Evolutionary conservation across 2,113 vertebrate genomes (phyloP).

Genomic region (Paramisgurnus dabryanus): DNA sequence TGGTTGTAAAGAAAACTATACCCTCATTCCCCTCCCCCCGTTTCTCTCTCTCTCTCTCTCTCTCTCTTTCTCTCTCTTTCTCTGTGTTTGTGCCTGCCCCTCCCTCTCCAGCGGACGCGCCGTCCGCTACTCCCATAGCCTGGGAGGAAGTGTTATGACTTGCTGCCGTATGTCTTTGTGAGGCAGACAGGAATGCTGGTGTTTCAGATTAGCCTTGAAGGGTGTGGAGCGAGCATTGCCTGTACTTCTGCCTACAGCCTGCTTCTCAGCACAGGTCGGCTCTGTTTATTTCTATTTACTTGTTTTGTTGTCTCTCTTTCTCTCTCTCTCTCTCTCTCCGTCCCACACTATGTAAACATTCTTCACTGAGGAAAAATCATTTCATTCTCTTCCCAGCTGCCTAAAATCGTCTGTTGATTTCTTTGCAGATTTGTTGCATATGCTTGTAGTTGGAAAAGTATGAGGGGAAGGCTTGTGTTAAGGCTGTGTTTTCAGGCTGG

Average conservation of each 20-base stretch:
- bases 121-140: constrained; percentile 43
- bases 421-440: not conserved
- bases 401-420: not conserved
- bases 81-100: constrained; percentile 5
- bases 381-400: not conserved
- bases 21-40: not conserved
- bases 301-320: not conserved
- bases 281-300: constrained; percentile 7
- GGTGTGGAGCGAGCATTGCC: constrained; percentile 51
- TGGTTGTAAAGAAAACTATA: constrained; percentile 28
- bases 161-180: constrained; percentile 57
- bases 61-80: no score
- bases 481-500: not conserved
- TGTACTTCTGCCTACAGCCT: constrained; percentile 31
- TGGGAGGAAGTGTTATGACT: constrained; percentile 63
- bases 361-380: not conserved
- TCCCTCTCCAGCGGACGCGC: constrained; percentile 8
- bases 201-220: constrained; percentile 56
- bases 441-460: not conserved
- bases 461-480: not conserved
- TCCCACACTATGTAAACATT: not conserved
- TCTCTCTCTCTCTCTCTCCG: not conserved
- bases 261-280: constrained; percentile 32
- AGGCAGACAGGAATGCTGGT: constrained; percentile 61
- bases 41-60: not conserved